phyloP scores from a whole-genome alignment of 2,797 vertebrate genomes.

The Scarus forsteni region DNA sequence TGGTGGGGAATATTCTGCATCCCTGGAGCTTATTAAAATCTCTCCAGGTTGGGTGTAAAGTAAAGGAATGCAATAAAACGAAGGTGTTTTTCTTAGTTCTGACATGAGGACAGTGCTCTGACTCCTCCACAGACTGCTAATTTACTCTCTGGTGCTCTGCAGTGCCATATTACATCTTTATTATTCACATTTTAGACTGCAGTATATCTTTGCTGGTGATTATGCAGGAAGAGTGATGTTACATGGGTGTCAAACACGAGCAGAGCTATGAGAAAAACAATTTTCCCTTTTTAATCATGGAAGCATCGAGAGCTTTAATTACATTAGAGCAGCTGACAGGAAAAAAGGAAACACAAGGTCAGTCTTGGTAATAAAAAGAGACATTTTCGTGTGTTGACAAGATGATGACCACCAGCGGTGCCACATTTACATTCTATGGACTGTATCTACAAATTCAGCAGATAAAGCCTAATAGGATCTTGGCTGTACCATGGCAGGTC shows the following conservation, averaged over 20 bases:
- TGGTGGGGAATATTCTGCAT: constrained; percentile 17
- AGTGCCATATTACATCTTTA: background rate
- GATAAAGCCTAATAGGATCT: too few species aligned
- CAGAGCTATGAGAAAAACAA: constrained; percentile 22
- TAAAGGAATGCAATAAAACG: constrained; percentile 10
- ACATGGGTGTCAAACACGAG: background rate
- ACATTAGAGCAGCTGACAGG: too few species aligned
- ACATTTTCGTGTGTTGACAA: too few species aligned
- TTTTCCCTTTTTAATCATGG: constrained; percentile 17
- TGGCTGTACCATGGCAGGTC: too few species aligned
- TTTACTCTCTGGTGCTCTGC: background rate
- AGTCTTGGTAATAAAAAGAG: too few species aligned
- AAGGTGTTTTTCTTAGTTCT: constrained; percentile 13
- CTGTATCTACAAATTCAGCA: too few species aligned
- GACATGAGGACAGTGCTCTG: constrained; percentile 3
- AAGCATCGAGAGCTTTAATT: constrained; percentile 3
- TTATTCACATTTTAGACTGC: constrained; percentile 8
- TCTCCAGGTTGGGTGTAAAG: constrained; percentile 12
- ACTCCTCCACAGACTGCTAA: constrained; percentile 3
- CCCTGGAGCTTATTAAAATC: constrained; percentile 43
- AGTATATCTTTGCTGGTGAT: constrained; percentile 9
- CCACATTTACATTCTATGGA: too few species aligned
- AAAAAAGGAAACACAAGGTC: too few species aligned
- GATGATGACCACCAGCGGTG: too few species aligned
- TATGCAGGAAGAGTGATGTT: constrained; percentile 3